Percentiles rank a stretch among this genome's conserved stretches.
Conservation (phyloP, 2,797 vertebrate species). For the Rhynchonycteris naso region DNA sequence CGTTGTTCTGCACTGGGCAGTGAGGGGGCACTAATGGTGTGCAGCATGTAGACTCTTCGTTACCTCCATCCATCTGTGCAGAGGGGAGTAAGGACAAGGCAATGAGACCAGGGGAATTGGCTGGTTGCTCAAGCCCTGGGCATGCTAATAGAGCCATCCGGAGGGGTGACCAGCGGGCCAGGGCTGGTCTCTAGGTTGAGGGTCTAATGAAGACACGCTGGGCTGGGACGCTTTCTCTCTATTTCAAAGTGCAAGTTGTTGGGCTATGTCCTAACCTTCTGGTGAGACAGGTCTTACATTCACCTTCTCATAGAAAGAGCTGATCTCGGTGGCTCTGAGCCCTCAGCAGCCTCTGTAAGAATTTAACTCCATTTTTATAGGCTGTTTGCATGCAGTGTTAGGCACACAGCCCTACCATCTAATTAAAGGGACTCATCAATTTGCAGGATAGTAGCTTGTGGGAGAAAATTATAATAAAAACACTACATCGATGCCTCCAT, state of each 20-base stretch:
- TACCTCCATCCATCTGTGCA: slow-evolving; percentile 84
- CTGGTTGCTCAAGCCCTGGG: slow-evolving; percentile 83
- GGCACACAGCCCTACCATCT: slow-evolving; percentile 75
- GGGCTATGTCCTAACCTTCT: slow-evolving; percentile 46
- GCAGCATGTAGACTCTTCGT: slow-evolving; percentile 84
- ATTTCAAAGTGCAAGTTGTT: background rate
- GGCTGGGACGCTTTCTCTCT: background rate
- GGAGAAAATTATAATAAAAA: slow-evolving; percentile 15
- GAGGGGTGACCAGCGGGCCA: slow-evolving; percentile 30
- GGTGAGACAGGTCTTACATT: background rate
- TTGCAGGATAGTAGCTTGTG: slow-evolving; percentile 80
- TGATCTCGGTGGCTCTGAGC: background rate
- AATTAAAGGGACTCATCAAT: slow-evolving; percentile 82
- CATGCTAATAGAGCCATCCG: slow-evolving; percentile 81
- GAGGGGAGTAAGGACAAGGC: slow-evolving; percentile 78
- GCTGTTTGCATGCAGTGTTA: slow-evolving; percentile 78
- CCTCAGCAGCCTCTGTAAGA: slow-evolving; percentile 63
- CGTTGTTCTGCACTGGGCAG: slow-evolving; percentile 86
- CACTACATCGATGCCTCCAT: background rate
- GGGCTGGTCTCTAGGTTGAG: background rate
- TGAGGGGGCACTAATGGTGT: slow-evolving; percentile 87
- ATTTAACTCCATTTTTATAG: slow-evolving; percentile 79
- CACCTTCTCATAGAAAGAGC: background rate
- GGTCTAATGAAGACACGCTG: background rate
- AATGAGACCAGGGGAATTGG: slow-evolving; percentile 75